These are phyloP conservation scores for Pseudochirops corinnae DNA, from an alignment of 2,797 vertebrate genomes.

Conservation along the genomic window DNA sequence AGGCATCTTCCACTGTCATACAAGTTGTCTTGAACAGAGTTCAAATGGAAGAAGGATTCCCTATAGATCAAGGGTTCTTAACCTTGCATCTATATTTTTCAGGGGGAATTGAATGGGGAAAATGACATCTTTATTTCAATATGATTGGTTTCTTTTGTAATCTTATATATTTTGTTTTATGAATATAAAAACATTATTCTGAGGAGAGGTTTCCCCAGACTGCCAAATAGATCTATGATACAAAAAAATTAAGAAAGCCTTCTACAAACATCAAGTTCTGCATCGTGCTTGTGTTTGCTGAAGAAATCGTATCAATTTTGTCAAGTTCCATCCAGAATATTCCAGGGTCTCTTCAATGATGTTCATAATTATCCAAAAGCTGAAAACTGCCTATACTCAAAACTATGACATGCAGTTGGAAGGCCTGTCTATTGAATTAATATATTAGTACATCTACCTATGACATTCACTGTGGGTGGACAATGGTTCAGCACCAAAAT, in stretches of 20 bases:
- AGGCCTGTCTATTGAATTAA: too few relatives aligned
- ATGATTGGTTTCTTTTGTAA: too few relatives aligned
- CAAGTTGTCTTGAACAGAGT: not conserved
- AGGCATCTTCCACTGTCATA: not conserved
- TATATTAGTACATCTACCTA: too few relatives aligned
- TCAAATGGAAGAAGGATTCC: not conserved
- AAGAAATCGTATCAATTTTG: not conserved
- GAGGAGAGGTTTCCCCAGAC: too few relatives aligned
- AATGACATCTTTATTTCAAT: too few relatives aligned
- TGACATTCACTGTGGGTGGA: too few relatives aligned
- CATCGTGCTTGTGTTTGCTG: not conserved
- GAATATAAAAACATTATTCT: too few relatives aligned
- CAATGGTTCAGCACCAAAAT: not conserved
- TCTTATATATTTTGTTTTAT: too few relatives aligned
- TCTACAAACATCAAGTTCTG: too few relatives aligned
- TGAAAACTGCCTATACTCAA: not conserved
- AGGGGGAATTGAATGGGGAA: not conserved
- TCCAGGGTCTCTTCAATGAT: not conserved
- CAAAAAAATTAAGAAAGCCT: too few relatives aligned
- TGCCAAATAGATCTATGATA: too few relatives aligned
- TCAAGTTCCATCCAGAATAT: not conserved
- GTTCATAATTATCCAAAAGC: not conserved
- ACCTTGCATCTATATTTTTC: not conserved
- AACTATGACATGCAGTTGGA: too few relatives aligned
- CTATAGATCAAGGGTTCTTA: not conserved